Evolutionary conservation across 2,113 vertebrate species (phyloP), one percentile per base, ranked within the genome.

Genomic region (Vulpes ferrilata): DNA sequence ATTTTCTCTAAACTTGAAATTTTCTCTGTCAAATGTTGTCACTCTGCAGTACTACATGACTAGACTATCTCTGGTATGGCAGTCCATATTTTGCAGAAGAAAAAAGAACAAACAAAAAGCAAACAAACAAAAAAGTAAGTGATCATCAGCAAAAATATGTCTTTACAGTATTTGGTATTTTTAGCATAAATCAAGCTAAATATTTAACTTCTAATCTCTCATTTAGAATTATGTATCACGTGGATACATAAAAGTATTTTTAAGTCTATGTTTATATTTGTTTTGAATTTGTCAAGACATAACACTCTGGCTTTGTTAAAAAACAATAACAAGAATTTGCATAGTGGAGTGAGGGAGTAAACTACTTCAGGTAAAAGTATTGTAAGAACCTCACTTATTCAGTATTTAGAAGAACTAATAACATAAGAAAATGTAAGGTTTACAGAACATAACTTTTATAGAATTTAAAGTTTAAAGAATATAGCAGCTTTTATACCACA

Each of bases 381-480:
- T 88, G 38, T 5, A 71, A 53, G 20, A 51, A 57, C 7, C 11
- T 88, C 59, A 48, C 11, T n/a, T 62, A 65, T 6, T 65, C 60
- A 62, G 51, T 64, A 60, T 9, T 87, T 19, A 93, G 32, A 62
- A 88, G 16, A 95, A 95, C 86, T 38, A 32, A 74, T 76, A 81
- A 67, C 30, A 20, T 20, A 93, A 57, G 57, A 85, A 89, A 92
- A 25, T 76, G 35, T 53, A 83, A 43, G 30, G 59, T 57, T 92
- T 62, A 67, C 5, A 88, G 48, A 85, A 65, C 57, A 20, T 11
- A 76, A 96, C 15, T 88, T 51, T 67, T 69, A 25, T 12, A 59
- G 64, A 94, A 65, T 53, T 59, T 59, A 59, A 59, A 12, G 53
- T 67, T 82, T 92, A 88, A 88, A 71, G 76, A 95, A 69, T n/a